These are phyloP conservation scores for Sesamia inferens DNA, from an alignment of 2,888 invertebrate species.

Conservation along the genomic window DNA sequence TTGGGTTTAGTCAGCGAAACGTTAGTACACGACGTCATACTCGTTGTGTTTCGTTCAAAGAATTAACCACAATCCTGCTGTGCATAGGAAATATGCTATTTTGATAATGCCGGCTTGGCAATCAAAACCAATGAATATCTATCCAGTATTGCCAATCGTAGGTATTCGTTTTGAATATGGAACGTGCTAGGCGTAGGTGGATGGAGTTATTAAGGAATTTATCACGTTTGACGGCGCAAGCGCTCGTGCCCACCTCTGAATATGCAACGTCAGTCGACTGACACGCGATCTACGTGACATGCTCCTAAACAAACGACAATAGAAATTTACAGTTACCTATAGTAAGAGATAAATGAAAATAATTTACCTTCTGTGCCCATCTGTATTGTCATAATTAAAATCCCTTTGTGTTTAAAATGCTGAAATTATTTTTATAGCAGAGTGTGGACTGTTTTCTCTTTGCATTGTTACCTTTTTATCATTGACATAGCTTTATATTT, in stretches of 20 bases:
- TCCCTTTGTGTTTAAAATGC: conserved; percentile 5
- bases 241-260: conserved; percentile 19
- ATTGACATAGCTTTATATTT: conserved; percentile 1
- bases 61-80: neutral
- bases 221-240: conserved; percentile 31
- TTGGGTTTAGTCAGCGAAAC: neutral
- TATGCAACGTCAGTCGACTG: conserved; percentile 14
- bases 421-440: neutral
- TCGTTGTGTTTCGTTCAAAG: neutral
- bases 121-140: neutral
- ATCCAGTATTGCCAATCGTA: neutral
- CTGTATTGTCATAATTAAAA: neutral
- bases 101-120: neutral
- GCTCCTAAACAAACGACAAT: conserved; percentile 24
- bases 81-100: neutral
- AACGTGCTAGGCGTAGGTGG: conserved; percentile 20
- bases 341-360: conserved; percentile 4
- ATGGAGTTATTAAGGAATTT: conserved; percentile 14
- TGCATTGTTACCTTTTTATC: neutral
- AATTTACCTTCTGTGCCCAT: neutral
- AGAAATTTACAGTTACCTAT: neutral
- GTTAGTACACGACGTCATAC: neutral
- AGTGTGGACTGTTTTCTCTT: neutral
- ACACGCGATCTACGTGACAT: conserved; percentile 32
- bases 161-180: conserved; percentile 20